Percentiles rank a stretch among this genome's conserved stretches.
Conservation (phyloP, 2,113 vertebrate species). For the Candoia aspera region DNA sequence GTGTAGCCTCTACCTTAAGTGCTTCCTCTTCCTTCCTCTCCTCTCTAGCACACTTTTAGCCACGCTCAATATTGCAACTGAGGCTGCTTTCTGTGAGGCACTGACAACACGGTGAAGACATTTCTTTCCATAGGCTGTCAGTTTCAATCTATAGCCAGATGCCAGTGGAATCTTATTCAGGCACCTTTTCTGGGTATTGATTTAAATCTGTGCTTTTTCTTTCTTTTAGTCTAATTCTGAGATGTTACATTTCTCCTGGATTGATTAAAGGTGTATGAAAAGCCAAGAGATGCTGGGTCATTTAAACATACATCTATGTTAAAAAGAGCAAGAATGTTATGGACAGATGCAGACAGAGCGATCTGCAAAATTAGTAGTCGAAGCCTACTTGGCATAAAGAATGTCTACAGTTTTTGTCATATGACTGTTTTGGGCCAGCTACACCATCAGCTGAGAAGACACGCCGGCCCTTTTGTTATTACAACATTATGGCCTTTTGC, state of each 20-base stretch:
- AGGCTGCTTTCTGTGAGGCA: constrained; percentile 34
- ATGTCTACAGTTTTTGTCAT: not conserved
- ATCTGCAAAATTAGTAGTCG: not conserved
- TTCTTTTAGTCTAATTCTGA: constrained; percentile 34
- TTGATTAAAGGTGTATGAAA: constrained; percentile 35
- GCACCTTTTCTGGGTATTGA: constrained; percentile 41
- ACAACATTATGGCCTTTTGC: not conserved
- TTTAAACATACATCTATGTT: not conserved
- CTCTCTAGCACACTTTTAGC: constrained; percentile 8
- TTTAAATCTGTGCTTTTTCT: constrained; percentile 47
- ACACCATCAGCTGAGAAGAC: not conserved
- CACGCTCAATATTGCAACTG: constrained; percentile 31
- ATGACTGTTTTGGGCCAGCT: not conserved
- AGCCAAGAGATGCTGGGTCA: not conserved
- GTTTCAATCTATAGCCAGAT: constrained; percentile 31
- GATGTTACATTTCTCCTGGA: constrained; percentile 35
- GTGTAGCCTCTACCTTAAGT: not conserved
- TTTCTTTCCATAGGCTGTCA: constrained; percentile 42
- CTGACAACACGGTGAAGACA: not conserved
- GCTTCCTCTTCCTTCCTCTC: not conserved
- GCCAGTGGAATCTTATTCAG: constrained; percentile 36
- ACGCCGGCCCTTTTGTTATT: not conserved
- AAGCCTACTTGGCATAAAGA: too few relatives aligned
- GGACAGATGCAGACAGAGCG: not conserved
- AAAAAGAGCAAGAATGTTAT: not conserved